Evolutionary conservation across 2,888 invertebrate species (phyloP), one percentile per base, ranked within the genome.

Genomic region (Cosmia trapezina): DNA sequence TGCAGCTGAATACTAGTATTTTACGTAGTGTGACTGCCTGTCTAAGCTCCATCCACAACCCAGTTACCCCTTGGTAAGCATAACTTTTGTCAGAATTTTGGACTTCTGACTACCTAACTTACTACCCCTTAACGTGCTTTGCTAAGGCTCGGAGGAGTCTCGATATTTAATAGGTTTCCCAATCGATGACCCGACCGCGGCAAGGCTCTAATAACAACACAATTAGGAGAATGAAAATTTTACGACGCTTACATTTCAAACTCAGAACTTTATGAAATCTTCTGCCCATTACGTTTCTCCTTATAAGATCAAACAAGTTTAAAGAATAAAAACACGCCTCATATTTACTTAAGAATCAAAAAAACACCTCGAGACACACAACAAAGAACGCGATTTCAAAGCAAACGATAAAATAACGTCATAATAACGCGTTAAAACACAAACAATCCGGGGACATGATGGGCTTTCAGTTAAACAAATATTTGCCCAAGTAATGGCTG

Each of bases 401-500:
- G 77, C 72, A 70, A 68, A 68, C 73, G 71, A 81, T 80, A 81
- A 85, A 86, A 85, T 83, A 85, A 80, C 79, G 82, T 84, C 82
- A 88, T 89, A 86, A 87, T 84, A 89, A 87, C 84, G 83, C 85
- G 85, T 87, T 86, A 87, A 89, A 89, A 88, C 86, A 89, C 89
- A 91, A 89, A 91, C 87, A 90, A 73, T 68, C 53, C 54, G 72
- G 45, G 37, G 80, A 81, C 82, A 83, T 82, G 85, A 88, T 87
- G 89, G 89, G 93, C 92, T 92, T 91, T 93, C 91, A 91, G 83
- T 86, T 84, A 85, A 73, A 81, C 89, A 92, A 94, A 94, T 92
- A 90, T 94, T 94, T 91, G 88, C 74, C 57, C 88, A 88, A 90
- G 93, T 94, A 94, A 94, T 94, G 93, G 93, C 85, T 83, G 87